Base-by-base conservation (phyloP, 2,888 invertebrate species). In the Drosophila acutilabella region DNA sequence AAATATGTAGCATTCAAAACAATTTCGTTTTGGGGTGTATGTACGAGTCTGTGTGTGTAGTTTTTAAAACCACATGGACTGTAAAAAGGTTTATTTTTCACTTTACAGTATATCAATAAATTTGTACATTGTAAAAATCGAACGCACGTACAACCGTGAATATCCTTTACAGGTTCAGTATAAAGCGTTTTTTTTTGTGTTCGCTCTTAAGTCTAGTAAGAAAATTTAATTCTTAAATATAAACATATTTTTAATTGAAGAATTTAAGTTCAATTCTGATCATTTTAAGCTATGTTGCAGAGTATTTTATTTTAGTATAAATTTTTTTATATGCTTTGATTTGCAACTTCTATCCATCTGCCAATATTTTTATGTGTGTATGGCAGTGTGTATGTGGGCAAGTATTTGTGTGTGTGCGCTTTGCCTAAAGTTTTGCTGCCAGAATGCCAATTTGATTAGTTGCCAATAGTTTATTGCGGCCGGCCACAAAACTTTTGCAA, bases 361-460 rank as follows among this genome's bases (percentile, higher is more conserved):
- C 42, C 44, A 33, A n/a, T 44, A n/a, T 48, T 40, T 30, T 30
- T 30, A 1, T 16, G 11, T 20, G 13, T 26, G 18, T 45, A 5
- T 57, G 20, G 4, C 2, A 30, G 30, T 60, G 50, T 38, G 57
- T 41, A 36, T 52, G n/a, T 40, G 33, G 20, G 44, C 30, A 20
- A 45, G 40, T 40, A 7, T 20, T 48, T 16, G 16, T 41, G 16
- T 30, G 14, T 54, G 23, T 59, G 42, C 40, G 45, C n/a, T n/a
- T 13, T 40, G 42, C 14, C 13, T 0, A 57, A 83, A 65, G 65
- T 74, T 70, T 33, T 44, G 11, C 56, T 59, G 23, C 16, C 45
- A 60, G 52, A 60, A 78, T 69, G 64, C 30, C 85, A 84, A 78
- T 81, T 81, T 65, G 79, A 81, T 87, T 67, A 74, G 82, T 81